Evolutionary conservation across 2,113 vertebrate species (phyloP).

Genomic region (Brachypteracias leptosomus): DNA sequence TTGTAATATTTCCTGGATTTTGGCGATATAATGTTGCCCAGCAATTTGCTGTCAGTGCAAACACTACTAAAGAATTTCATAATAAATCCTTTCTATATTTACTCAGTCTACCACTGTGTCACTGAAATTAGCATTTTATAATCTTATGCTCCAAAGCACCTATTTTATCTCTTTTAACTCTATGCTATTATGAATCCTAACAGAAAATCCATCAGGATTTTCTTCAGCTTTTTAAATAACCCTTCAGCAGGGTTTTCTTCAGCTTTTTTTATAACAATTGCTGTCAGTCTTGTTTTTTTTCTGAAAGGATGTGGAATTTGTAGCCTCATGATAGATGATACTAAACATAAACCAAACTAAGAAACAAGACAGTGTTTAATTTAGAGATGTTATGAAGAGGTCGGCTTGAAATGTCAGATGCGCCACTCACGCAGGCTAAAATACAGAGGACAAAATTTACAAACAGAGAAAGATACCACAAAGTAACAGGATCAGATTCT

Average conservation of each 20-base stretch:
- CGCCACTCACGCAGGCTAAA: neutral
- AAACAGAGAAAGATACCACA: neutral
- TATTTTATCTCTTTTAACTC: constrained; percentile 67
- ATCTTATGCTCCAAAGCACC: constrained; percentile 69
- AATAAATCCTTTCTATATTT: constrained; percentile 78
- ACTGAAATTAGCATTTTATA: constrained; percentile 73
- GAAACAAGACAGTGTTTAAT: constrained; percentile 15
- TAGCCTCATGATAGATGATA: neutral
- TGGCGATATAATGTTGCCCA: constrained; percentile 67
- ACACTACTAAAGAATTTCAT: constrained; percentile 60
- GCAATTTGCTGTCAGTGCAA: constrained; percentile 64
- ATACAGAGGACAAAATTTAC: neutral
- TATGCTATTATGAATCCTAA: constrained; percentile 32
- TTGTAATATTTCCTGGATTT: constrained; percentile 70
- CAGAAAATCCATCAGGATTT: constrained; percentile 41
- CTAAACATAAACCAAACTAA: constrained; percentile 29
- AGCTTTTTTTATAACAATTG: neutral
- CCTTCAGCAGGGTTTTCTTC: constrained; percentile 12
- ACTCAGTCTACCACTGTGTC: constrained; percentile 66
- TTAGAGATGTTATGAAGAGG: neutral
- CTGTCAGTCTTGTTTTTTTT: neutral
- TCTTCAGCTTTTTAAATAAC: constrained; percentile 41
- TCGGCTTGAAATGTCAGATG: constrained; percentile 19
- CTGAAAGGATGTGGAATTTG: neutral
- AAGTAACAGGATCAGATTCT: neutral